phyloP scores from a whole-genome alignment of 2,113 vertebrate species.

The Oryzias woworae region DNA sequence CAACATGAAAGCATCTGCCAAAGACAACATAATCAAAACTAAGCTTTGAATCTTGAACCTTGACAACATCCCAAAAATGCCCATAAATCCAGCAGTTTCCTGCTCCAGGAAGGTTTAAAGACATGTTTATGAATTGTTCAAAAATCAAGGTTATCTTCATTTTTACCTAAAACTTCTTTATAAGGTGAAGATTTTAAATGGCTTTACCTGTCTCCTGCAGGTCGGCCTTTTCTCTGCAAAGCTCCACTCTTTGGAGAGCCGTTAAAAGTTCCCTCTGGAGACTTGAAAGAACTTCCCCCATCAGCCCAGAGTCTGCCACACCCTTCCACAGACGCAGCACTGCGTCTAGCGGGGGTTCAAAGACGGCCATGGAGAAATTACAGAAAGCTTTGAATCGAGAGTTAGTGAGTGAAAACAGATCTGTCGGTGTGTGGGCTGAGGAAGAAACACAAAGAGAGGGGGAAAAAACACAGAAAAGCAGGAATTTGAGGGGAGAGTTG shows the following conservation, averaged over 20 bases:
- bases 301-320: conserved; percentile 89
- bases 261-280: conserved; percentile 90
- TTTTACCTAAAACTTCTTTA: background rate
- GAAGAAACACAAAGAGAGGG: conserved; percentile 8
- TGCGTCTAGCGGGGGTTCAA: conserved; percentile 75
- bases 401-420: conserved; percentile 1
- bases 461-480: conserved; percentile 2
- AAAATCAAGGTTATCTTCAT: too few species aligned
- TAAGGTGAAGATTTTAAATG: background rate
- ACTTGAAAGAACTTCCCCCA: conserved; percentile 90
- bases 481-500: conserved; percentile 3
- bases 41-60: background rate
- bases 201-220: conserved; percentile 87
- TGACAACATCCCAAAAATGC: too few species aligned
- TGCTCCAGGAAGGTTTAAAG: too few species aligned
- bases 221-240: conserved; percentile 79
- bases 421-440: background rate
- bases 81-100: too few species aligned
- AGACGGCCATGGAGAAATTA: conserved; percentile 2
- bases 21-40: conserved; percentile 21
- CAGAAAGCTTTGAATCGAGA: background rate
- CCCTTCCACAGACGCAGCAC: conserved; percentile 90
- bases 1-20: conserved; percentile 61
- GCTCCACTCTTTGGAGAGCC: conserved; percentile 84
- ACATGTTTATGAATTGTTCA: too few species aligned